Evolutionary conservation across 2,797 vertebrate species (phyloP), one percentile per base, ranked within the genome.

Genomic region (Natrix natrix): DNA sequence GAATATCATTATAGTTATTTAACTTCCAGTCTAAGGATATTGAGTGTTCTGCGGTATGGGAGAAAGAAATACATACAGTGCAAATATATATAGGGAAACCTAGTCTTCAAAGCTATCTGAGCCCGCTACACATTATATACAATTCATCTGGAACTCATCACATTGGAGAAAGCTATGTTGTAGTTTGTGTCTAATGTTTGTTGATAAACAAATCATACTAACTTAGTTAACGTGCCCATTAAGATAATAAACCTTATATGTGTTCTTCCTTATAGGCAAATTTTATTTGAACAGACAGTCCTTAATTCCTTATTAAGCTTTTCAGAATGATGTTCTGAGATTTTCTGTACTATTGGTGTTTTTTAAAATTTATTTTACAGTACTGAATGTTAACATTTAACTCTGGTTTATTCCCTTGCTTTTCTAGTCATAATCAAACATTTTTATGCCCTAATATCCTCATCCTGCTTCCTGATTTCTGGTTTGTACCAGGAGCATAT

Each of bases 391-490:
- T 24, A 20, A 54, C 48, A 26, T 69, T 87, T 91, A 43, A 92
- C n/a, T 92, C 20, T 66, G 52, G 28, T 17, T 86, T 28, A 74
- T 22, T 90, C 4, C 93, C 61, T 95, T 93, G 56, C 66, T 52
- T 90, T 26, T 86, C 78, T 83, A 63, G 11, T 91, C 93, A 66
- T 0, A 0, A 92, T 90, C 93, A 66, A 90, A 87, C 89, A 54
- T 92, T 93, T 95, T 93, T 94, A 91, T 83, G 37, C 55, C 55
- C 56, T 43, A 91, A 32, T 32, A 13, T 22, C 43, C 24, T 14
- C 20, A 59, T 43, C n/a, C 32, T 37, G 57, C 87, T 60, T 22
- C 74, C 92, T 93, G 20, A 90, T 96, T 95, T 93, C 94, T 96
- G 37, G 8, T 57, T 57, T 94, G 69, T 78, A 78, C 74, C 32